These are phyloP conservation scores for Sander vitreus DNA, from an alignment of 2,113 vertebrate genomes.

Conservation along the genomic window DNA sequence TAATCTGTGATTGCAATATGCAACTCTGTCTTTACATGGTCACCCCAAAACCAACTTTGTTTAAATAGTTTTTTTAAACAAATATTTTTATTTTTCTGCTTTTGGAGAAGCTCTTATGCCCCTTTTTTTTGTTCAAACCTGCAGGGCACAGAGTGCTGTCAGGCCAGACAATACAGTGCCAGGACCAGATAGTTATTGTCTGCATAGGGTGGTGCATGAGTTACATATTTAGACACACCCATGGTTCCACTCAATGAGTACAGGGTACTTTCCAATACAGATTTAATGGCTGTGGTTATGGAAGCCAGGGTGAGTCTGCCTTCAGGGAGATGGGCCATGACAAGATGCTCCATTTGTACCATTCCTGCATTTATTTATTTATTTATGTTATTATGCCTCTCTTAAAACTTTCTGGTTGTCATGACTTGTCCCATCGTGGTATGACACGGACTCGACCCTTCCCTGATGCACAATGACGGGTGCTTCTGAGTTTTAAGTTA, in stretches of 20 bases:
- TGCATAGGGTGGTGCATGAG: conserved; percentile 1
- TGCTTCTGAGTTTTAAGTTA: neutral
- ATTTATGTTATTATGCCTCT: neutral
- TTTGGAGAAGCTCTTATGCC: neutral
- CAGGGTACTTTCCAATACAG: conserved; percentile 14
- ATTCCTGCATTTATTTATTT: neutral
- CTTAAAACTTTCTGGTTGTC: neutral
- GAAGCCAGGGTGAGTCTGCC: neutral
- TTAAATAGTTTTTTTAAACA: too few relatives aligned
- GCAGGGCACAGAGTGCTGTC: neutral
- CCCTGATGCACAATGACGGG: neutral
- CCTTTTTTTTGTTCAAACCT: neutral
- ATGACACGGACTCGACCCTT: neutral
- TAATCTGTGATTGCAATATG: neutral
- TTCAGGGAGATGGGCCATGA: neutral
- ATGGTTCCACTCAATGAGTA: neutral
- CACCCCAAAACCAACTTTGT: neutral
- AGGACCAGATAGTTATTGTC: neutral
- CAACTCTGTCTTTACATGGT: too few relatives aligned
- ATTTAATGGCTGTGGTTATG: neutral
- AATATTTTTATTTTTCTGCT: neutral
- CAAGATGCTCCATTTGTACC: neutral
- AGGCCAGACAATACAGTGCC: neutral
- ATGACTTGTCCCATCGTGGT: neutral
- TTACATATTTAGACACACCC: conserved; percentile 25